Percentiles rank a stretch among this genome's conserved stretches.
Conservation (phyloP, 2,113 vertebrate species). For the Propithecus coquereli region DNA sequence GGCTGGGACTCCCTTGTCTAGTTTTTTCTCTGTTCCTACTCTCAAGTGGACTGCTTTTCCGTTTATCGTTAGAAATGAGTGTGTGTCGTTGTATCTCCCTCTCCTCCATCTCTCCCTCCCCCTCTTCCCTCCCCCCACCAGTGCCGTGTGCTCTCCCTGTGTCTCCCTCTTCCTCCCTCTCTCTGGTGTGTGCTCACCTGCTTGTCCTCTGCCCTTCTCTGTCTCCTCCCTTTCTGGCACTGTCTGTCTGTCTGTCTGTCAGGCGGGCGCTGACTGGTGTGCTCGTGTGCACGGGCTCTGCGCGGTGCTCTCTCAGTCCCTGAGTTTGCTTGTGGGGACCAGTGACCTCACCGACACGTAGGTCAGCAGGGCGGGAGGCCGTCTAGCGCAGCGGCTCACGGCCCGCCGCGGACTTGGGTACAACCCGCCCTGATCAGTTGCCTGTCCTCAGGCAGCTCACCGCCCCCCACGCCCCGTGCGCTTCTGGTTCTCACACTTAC, state of each 20-base stretch:
- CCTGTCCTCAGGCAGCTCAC: neutral
- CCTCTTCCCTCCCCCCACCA: too few relatives aligned
- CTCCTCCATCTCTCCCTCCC: too few relatives aligned
- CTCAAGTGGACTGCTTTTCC: neutral
- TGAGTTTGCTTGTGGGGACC: neutral
- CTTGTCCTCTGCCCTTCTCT: accelerated
- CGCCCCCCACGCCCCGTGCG: neutral
- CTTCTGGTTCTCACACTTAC: neutral
- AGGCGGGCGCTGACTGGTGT: neutral
- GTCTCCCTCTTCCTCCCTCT: too few relatives aligned
- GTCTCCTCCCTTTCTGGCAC: too few relatives aligned
- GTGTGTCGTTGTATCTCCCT: accelerated
- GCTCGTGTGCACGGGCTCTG: neutral
- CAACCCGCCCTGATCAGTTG: neutral
- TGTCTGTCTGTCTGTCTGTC: neutral
- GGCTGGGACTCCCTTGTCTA: accelerated
- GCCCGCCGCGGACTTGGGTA: neutral
- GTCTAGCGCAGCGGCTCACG: neutral
- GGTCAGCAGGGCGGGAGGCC: neutral
- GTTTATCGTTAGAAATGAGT: accelerated
- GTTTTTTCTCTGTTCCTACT: too few relatives aligned
- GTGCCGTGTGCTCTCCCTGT: neutral
- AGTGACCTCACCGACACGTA: accelerated
- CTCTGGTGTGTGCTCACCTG: neutral
- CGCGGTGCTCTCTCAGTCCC: neutral